These are phyloP conservation scores for Styela plicata DNA, from an alignment of 23 tunicate species.

Conservation along the genomic window DNA sequence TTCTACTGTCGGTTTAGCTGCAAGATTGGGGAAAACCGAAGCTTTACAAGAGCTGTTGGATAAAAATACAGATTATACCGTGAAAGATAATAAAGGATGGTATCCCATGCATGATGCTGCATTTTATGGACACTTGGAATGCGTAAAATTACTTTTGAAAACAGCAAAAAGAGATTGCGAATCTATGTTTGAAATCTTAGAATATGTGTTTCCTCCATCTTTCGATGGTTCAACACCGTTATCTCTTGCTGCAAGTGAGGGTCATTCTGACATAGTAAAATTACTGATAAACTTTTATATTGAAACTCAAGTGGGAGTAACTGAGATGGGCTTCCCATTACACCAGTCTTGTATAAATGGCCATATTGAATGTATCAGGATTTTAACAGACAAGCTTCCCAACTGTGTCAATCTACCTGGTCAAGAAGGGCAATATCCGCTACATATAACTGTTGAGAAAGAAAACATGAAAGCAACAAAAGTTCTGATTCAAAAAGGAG, in stretches of 20 bases:
- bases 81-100: slow-evolving; percentile 71
- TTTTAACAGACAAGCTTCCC: slow-evolving; percentile 17
- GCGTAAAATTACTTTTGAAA: slow-evolving; percentile 38
- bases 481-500: slow-evolving; percentile 6
- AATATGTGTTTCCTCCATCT: slow-evolving; percentile 24
- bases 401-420: neutral
- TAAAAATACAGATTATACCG: slow-evolving; percentile 38
- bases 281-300: neutral
- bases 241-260: slow-evolving; percentile 40
- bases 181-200: slow-evolving; percentile 43
- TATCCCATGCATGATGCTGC: slow-evolving; percentile 85
- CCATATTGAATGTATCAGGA: neutral
- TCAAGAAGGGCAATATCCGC: slow-evolving; percentile 14
- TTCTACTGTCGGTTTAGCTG: slow-evolving; percentile 52
- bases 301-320: neutral
- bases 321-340: neutral
- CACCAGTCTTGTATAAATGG: neutral
- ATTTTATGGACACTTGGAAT: slow-evolving; percentile 42
- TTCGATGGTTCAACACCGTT: slow-evolving; percentile 33
- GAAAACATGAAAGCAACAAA: slow-evolving; percentile 15
- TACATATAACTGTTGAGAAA: slow-evolving; percentile 36
- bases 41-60: slow-evolving; percentile 4
- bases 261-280: slow-evolving; percentile 37
- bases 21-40: slow-evolving; percentile 31
- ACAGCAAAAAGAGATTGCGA: slow-evolving; percentile 40